Conservation (phyloP, 2,113 vertebrate species). For the Paradoxurus hermaphroditus region DNA sequence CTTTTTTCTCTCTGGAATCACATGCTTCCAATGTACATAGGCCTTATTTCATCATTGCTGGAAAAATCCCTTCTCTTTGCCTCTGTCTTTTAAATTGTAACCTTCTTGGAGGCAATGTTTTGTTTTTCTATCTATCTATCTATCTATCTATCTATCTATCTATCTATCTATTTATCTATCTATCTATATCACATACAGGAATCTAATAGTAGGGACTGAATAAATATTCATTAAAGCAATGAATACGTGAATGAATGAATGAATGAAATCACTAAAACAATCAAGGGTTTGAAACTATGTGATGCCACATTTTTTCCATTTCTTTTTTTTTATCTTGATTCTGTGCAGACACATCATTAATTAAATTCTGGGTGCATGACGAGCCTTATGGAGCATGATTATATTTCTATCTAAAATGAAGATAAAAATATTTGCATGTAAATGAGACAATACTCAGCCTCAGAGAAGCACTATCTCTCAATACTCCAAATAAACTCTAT, state of each 20-base stretch:
- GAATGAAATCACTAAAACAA: not conserved
- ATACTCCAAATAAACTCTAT: slow-evolving; percentile 36
- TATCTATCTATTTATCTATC: not conserved
- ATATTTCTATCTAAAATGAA: slow-evolving; percentile 46
- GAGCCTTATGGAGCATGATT: slow-evolving; percentile 24
- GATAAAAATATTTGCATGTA: slow-evolving; percentile 61
- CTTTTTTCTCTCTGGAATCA: not conserved
- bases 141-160: not conserved
- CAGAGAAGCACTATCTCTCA: not conserved
- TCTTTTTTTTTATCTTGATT: slow-evolving; percentile 37
- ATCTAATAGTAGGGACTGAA: not conserved
- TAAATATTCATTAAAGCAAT: not conserved
- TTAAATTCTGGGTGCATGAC: slow-evolving; percentile 35
- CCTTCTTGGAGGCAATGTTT: not conserved
- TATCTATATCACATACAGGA: not conserved
- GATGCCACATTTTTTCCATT: not conserved
- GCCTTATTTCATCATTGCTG: not conserved
- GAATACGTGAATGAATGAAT: not conserved
- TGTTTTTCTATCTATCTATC: not conserved
- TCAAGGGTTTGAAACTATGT: not conserved
- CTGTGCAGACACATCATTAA: not conserved
- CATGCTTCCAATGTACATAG: not conserved
- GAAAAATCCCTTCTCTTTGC: not conserved
- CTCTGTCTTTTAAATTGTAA: not conserved
- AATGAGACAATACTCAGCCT: slow-evolving; percentile 47